Evolutionary conservation across 2,888 invertebrate genomes (phyloP), one percentile per base, ranked within the genome.

Genomic region (Andrena bucephala): DNA sequence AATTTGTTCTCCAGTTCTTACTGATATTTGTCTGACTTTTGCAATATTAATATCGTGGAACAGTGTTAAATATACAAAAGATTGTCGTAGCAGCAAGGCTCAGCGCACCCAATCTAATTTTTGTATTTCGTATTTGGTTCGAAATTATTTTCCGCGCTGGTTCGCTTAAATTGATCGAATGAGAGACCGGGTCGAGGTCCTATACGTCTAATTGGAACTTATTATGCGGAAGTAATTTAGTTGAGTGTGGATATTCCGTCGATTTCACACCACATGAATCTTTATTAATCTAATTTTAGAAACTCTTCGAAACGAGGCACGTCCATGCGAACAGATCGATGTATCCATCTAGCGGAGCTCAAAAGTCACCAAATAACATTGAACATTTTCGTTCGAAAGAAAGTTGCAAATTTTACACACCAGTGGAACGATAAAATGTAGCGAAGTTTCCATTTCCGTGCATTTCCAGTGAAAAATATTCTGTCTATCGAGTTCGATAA

Each of bases 201-300:
- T 52, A 6, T 6, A 27, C 8, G 33, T 24, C 20, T 74, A 81
- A 70, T 70, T 54, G 74, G 27, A 74, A 73, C 66, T 74, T 69
- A 74, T 79, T 74, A 74, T 50, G 73, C 63, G 69, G 65, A 50
- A 42, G 29, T 69, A 60, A 78, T 81, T 72, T 66, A 50, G 48
- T 27, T 63, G 50, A 3, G 36, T 48, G 24, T 36, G 42, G 67
- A 48, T 54, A 42, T 62, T 50, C 62, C 33, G 60, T 60, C 66
- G 60, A 77, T 74, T 6, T 42, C 27, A 29, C 20, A 5, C 16
- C 33, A 33, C 77, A 50, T 66, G 59, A 65, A 77, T 73, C 59
- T 50, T 66, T 73, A 42, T 73, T 7, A 16, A 4, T 2, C 2
- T 60, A 52, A 67, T 42, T 75, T 75, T 42, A 33, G 62, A 67